Conservation (phyloP, 1,140 invertebrate species). For the Bursaphelenchus mucronatus region DNA sequence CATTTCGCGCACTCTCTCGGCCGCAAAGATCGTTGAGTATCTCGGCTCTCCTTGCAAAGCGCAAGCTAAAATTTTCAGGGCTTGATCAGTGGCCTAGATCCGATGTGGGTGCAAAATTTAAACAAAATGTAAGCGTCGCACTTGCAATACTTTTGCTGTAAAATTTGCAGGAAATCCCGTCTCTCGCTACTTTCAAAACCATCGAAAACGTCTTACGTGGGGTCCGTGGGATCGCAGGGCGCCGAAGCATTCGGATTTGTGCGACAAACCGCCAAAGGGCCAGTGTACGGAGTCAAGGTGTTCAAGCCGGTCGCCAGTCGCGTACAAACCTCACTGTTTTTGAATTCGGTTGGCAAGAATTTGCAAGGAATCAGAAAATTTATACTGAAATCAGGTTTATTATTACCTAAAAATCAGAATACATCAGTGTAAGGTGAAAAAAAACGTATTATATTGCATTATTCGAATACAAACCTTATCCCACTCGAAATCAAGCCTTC, state of each 20-base stretch:
- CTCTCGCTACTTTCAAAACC: too few species aligned
- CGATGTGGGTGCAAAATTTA: too few species aligned
- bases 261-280: slow-evolving; percentile 8
- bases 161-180: too few species aligned
- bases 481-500: slow-evolving; percentile 7
- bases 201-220: background rate
- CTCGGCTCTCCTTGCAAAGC: too few species aligned
- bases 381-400: slow-evolving; percentile 1
- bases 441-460: background rate
- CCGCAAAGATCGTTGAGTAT: too few species aligned
- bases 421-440: too few species aligned
- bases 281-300: slow-evolving; percentile 7
- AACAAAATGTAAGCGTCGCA: too few species aligned
- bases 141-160: too few species aligned
- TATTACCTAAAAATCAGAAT: background rate
- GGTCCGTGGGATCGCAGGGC: slow-evolving; percentile 13
- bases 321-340: background rate
- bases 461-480: slow-evolving; percentile 5
- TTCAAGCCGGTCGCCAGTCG: background rate
- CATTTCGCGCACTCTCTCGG: too few species aligned
- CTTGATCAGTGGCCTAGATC: too few species aligned
- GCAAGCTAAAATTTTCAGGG: too few species aligned
- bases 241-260: slow-evolving; percentile 1
- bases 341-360: background rate
- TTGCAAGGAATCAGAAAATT: slow-evolving; percentile 17